Percentiles rank a stretch among this genome's conserved stretches.
Evolutionary conservation across 2,888 invertebrate species (phyloP).

Genomic region (Scrobipalpa costella): DNA sequence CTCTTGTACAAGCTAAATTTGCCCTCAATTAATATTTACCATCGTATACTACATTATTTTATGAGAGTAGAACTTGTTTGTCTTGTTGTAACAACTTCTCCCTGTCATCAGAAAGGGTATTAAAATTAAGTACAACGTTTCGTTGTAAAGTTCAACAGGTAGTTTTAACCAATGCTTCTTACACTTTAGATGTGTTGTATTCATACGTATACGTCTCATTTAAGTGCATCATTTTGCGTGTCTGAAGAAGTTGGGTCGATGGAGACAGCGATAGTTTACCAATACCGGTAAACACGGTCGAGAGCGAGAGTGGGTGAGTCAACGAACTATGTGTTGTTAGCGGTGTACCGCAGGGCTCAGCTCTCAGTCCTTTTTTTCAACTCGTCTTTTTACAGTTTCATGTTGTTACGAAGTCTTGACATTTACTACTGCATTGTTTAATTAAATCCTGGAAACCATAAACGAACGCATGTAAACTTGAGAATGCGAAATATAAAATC

Average conservation of each 20-base stretch:
- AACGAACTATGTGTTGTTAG: slow-evolving; percentile 55
- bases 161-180: slow-evolving; percentile 37
- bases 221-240: slow-evolving; percentile 23
- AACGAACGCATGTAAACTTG: slow-evolving; percentile 23
- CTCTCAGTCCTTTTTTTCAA: slow-evolving; percentile 49
- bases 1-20: neutral
- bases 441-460: slow-evolving; percentile 40
- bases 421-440: slow-evolving; percentile 33
- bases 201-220: slow-evolving; percentile 8
- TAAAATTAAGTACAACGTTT: neutral
- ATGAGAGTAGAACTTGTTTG: neutral
- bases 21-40: neutral
- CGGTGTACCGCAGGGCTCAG: slow-evolving; percentile 58
- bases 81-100: neutral
- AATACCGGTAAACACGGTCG: slow-evolving; percentile 33
- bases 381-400: slow-evolving; percentile 40
- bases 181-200: slow-evolving; percentile 4
- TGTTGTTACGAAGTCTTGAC: slow-evolving; percentile 42
- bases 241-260: slow-evolving; percentile 15
- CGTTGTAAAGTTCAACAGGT: slow-evolving; percentile 10
- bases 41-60: neutral
- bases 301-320: slow-evolving; percentile 56
- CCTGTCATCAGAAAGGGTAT: neutral
- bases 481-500: slow-evolving; percentile 28
- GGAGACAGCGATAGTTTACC: slow-evolving; percentile 26